These are phyloP conservation scores for Diuraphis noxia DNA, from an alignment of 1,140 invertebrate species.

Conservation along the genomic window DNA sequence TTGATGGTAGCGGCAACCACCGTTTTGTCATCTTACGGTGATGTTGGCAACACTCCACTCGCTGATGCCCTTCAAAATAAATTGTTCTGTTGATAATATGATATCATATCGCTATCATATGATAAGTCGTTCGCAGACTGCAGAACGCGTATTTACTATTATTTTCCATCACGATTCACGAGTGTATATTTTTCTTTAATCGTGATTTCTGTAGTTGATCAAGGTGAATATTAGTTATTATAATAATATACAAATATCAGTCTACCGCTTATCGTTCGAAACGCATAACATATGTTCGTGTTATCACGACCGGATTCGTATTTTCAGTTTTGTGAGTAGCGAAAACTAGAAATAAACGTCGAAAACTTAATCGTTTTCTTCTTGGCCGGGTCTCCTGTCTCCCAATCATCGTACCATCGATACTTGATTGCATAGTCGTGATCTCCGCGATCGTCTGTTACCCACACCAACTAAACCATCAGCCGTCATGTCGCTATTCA, in stretches of 20 bases:
- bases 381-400: background rate
- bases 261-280: background rate
- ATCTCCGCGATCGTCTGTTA: background rate
- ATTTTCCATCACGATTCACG: too few species aligned
- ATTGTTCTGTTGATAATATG: background rate
- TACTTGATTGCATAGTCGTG: background rate
- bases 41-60: background rate
- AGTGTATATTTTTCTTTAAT: too few species aligned
- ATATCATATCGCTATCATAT: background rate
- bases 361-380: background rate
- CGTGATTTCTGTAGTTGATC: background rate
- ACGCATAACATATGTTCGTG: background rate
- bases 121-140: background rate
- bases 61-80: background rate
- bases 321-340: too few species aligned
- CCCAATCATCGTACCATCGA: background rate
- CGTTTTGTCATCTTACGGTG: background rate
- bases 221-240: background rate
- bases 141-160: too few species aligned
- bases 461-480: background rate
- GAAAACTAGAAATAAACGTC: background rate
- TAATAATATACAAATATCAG: too few species aligned
- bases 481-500: conserved; percentile 37
- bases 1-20: background rate
- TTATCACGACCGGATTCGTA: background rate